Evolutionary conservation across 2,888 invertebrate species (phyloP).

Genomic region (Carcina quercana): DNA sequence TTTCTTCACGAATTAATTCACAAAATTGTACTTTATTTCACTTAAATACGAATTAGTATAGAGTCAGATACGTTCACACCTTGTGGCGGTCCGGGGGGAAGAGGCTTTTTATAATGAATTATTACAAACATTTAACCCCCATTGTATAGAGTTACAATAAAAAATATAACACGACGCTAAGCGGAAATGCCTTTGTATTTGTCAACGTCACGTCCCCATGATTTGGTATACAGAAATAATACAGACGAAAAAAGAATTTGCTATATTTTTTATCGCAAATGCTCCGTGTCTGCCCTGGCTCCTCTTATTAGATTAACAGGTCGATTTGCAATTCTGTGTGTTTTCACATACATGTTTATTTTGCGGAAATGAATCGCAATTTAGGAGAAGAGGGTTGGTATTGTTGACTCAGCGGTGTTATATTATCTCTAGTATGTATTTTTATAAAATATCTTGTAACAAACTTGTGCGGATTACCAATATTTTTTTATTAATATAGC

Average conservation of each 20-base stretch:
- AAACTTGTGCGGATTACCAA: no score
- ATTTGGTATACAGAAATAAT: constrained; percentile 26
- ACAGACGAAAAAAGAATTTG: constrained; percentile 44
- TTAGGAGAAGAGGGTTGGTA: constrained; percentile 40
- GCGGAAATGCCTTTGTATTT: constrained; percentile 68
- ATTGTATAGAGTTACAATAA: constrained; percentile 63
- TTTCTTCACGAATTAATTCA: no score
- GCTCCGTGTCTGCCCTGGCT: constrained; percentile 58
- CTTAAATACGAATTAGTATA: no score
- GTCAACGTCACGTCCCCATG: constrained; percentile 64
- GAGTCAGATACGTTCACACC: no score
- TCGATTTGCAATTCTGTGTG: constrained; percentile 72
- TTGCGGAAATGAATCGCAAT: constrained; percentile 72
- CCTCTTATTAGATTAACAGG: constrained; percentile 73
- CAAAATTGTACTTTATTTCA: no score
- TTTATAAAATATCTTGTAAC: no score
- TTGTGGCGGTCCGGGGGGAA: no score
- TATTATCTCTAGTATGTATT: no score
- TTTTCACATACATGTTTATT: constrained; percentile 66
- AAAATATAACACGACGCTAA: constrained; percentile 44
- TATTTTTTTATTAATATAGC: no score
- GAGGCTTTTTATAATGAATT: no score
- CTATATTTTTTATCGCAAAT: constrained; percentile 67
- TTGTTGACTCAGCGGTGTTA: constrained; percentile 55
- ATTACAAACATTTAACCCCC: constrained; percentile 48